Base-by-base conservation (phyloP, 2,113 vertebrate species). In the Cebus imitator region DNA sequence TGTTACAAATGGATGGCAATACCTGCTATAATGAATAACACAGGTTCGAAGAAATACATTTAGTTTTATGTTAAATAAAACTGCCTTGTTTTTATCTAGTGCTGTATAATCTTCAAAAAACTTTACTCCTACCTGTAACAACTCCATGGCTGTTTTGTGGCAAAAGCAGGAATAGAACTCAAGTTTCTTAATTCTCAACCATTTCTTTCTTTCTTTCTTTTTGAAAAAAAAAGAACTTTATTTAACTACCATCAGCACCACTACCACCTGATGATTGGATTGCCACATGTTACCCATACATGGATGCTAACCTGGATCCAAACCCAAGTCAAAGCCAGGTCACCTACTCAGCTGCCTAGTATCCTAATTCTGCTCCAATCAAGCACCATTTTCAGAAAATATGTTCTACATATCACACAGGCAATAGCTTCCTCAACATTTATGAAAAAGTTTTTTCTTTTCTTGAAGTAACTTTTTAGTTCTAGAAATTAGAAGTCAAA, bases 1-100 rank as follows among this genome's bases (percentile, higher is more conserved):
- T 48, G 9, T 61, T 96, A 27, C 21, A 92, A 91, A 95, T 90
- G 43, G 81, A 85, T 50, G n/a, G 76, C 37, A 88, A 81, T 95
- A 35, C 81, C 43, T 90, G 45, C 48, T 86, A 85, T 73, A 95
- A 84, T 58, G 58, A 94, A 87, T 13, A 91, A 83, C 52, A 72
- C 37, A 72, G 30, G 25, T 85, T 72, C 43, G 87, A 80, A 83
- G 45, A 95, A 83, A 87, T 52, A 48, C 40, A 93, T 79, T 95
- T 45, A 37, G 21, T 66, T 94, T 94, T 21, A 43, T 70, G 61
- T 48, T 84, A 89, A 89, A 90, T 40, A 82, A 0, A 82, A 0
- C 40, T 85, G 30, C 64, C 57, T 78, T 91, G 61, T 57, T 91
- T 97, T 95, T 94, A 23, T 88, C 37, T 45, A 70, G 64, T 14